Evolutionary conservation across 2,888 invertebrate genomes (phyloP), one percentile per base, ranked within the genome.

Genomic region (Lamproptera curius): DNA sequence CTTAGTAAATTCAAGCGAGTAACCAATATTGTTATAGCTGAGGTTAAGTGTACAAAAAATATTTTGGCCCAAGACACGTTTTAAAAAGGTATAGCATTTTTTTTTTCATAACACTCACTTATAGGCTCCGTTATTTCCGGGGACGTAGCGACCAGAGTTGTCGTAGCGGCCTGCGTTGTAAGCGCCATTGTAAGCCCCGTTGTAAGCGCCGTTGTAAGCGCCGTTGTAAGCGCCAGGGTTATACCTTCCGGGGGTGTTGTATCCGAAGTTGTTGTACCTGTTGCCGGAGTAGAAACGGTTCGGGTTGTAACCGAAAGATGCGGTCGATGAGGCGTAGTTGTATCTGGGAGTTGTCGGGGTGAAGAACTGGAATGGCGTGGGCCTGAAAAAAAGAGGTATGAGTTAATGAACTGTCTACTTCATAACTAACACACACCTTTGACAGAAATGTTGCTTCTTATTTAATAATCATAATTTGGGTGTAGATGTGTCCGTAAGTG

Each of bases 331-430:
- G 2, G 37, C 16, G 20, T 42, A 37, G 44, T 31, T n/a, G 2
- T 38, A 37, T 10, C 35, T 40, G 8, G 50, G 40, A 9, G 41
- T 44, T 1, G 31, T 17, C 9, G 37, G 14, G 31, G 37, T 17
- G 45, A 58, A 64, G 46, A 58, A 65, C 42, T 57, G 57, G 61
- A 67, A 68, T 16, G 70, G 65, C 8, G 52, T 56, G 52, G 55
- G 64, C 50, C 71, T 66, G 51, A 11, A 56, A 56, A 42, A 23
- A n/a, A n/a, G n/a, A n/a, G n/a, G n/a, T n/a, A n/a, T n/a, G n/a
- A n/a, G n/a, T n/a, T n/a, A n/a, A n/a, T n/a, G n/a, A n/a, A n/a
- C n/a, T n/a, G n/a, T n/a, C n/a, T n/a, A n/a, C n/a, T n/a, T n/a
- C n/a, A n/a, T n/a, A n/a, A n/a, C n/a, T n/a, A n/a, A n/a, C n/a